Evolutionary conservation across 2,888 invertebrate species (phyloP).

Genomic region (Amphimallon solstitiale): DNA sequence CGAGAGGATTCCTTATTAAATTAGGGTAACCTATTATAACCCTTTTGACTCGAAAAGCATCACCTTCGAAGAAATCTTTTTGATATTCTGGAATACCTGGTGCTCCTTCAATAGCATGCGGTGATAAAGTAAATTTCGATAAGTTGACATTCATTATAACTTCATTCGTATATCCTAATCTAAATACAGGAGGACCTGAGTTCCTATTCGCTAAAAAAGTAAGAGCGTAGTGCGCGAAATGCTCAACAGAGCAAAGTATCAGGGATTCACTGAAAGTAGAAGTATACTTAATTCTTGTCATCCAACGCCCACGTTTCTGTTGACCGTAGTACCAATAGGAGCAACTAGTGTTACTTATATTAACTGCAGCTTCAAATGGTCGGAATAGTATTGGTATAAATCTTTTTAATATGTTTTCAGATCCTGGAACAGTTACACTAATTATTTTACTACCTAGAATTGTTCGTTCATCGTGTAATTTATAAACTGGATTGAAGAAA

Average conservation of each 20-base stretch:
- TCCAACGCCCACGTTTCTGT: slow-evolving; percentile 25
- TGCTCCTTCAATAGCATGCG: too few species aligned
- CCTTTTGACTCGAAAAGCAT: too few species aligned
- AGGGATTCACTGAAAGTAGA: slow-evolving; percentile 1
- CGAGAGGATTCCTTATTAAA: too few species aligned
- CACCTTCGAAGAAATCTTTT: too few species aligned
- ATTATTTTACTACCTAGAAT: slow-evolving; percentile 10
- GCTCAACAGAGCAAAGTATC: slow-evolving; percentile 1
- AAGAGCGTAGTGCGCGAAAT: slow-evolving; percentile 20
- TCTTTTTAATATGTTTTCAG: background rate
- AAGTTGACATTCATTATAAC: too few species aligned
- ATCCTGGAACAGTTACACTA: slow-evolving; percentile 2
- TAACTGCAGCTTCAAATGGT: background rate
- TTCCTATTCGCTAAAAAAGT: too few species aligned
- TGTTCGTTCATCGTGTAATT: too few species aligned
- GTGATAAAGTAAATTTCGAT: too few species aligned
- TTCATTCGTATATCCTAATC: too few species aligned
- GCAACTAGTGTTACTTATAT: slow-evolving; percentile 14
- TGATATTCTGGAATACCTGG: too few species aligned
- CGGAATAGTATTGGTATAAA: slow-evolving; percentile 9
- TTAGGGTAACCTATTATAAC: too few species aligned
- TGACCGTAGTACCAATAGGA: slow-evolving; percentile 26
- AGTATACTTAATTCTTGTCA: background rate
- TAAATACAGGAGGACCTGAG: too few species aligned
- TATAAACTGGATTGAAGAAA: background rate